These are phyloP conservation scores for Ganaspis brasiliensis DNA, from an alignment of 2,888 invertebrate genomes.

Conservation along the genomic window DNA sequence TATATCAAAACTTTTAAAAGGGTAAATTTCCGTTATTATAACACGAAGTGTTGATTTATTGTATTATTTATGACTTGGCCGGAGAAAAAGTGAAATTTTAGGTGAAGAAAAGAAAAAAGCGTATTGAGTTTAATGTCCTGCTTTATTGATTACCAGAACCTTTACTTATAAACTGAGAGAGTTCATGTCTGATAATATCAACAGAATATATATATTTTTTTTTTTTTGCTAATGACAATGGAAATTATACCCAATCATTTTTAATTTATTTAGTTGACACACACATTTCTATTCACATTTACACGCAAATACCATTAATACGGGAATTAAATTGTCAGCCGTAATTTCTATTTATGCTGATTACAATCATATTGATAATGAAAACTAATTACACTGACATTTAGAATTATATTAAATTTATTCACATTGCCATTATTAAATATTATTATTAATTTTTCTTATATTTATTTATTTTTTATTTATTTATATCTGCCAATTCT, in stretches of 20 bases:
- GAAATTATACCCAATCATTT: constrained; percentile 6
- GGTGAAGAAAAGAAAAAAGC: not conserved
- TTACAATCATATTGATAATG: not conserved
- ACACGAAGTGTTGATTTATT: not conserved
- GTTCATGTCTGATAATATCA: constrained; percentile 6
- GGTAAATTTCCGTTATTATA: not conserved
- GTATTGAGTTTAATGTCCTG: constrained; percentile 6
- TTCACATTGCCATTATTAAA: not conserved
- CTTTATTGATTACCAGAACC: constrained; percentile 9
- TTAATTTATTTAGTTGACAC: not conserved
- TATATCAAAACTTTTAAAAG: too few species aligned
- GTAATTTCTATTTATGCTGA: not conserved
- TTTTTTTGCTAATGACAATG: constrained; percentile 4
- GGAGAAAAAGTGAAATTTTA: not conserved
- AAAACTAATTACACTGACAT: not conserved
- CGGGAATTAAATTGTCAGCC: not conserved
- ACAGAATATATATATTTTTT: too few species aligned
- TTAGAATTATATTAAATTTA: not conserved
- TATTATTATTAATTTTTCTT: too few species aligned
- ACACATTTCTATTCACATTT: not conserved
- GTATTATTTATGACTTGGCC: not conserved
- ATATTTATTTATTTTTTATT: too few species aligned
- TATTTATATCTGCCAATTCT: too few species aligned
- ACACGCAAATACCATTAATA: not conserved
- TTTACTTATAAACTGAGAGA: not conserved